A percentile compares a stretch with the other conserved stretches of the same genome.
Evolutionary conservation across 2,113 vertebrate species (phyloP).

Genomic region (Aramus guarauna): DNA sequence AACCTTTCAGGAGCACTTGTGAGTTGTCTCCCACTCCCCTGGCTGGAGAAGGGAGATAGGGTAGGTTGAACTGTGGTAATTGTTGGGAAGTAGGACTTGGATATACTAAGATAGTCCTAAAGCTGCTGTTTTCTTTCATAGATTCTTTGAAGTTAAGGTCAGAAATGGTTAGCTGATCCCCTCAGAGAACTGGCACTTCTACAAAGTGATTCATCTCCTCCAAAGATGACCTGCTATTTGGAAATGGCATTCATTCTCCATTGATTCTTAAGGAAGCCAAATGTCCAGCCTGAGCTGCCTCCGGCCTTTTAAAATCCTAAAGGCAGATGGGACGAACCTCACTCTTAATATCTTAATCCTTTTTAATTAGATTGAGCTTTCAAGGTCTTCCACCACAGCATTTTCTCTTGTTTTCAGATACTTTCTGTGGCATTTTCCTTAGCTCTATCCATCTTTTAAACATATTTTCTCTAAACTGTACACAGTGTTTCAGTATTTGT

Average conservation of each 20-base stretch:
- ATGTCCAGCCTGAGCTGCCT: background rate
- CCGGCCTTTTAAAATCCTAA: background rate
- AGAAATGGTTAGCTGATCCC: background rate
- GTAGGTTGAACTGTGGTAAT: background rate
- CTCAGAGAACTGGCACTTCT: background rate
- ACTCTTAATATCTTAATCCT: background rate
- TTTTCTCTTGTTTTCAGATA: background rate
- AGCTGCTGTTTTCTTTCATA: background rate
- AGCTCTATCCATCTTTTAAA: background rate
- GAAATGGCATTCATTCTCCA: background rate
- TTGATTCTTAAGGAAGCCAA: background rate
- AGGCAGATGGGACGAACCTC: background rate
- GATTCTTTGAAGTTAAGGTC: background rate
- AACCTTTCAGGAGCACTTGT: background rate
- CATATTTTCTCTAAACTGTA: background rate
- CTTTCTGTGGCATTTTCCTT: background rate
- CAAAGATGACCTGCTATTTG: background rate
- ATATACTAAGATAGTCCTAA: background rate
- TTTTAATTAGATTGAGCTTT: background rate
- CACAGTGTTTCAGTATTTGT: background rate
- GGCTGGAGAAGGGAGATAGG: background rate
- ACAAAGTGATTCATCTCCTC: background rate
- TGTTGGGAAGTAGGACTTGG: background rate
- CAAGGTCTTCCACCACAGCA: background rate
- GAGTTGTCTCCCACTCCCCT: background rate